Base-by-base conservation (phyloP, 2,113 vertebrate species). In the Rhinogobius similis region DNA sequence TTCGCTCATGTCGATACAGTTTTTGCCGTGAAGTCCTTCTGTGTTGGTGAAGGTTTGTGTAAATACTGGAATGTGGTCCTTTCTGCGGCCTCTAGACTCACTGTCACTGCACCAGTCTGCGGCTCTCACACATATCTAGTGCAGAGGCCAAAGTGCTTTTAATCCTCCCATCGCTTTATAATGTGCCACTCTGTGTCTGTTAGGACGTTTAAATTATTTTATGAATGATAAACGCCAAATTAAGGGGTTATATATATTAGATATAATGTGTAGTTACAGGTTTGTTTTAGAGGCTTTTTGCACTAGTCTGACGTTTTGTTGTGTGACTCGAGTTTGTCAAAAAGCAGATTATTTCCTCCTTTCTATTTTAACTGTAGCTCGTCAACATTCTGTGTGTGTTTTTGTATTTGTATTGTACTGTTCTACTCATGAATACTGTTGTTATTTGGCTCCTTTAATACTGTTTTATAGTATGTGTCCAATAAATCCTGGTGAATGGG, bases 391-490 rank as follows among this genome's bases (percentile, higher is more conserved):
- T 89, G 91, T 93, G 90, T 32, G 90, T 91, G 89, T 92, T 91
- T 93, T 94, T 93, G 87, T 93, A 93, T 92, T 93, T 92, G 91
- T 92, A 93, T 92, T 88, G 93, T 94, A 91, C 76, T 92, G 92
- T 94, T 93, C 82, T 87, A 93, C 90, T 93, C 91, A 83, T 88
- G 89, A 88, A 91, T 87, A 92, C 85, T 87, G 88, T 93, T 92
- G 92, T 93, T 92, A 90, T 90, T 86, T 86, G 89, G 89, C 91
- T 94, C 89, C 92, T 94, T 94, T 94, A 94, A 93, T 94, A 94
- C 93, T 91, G 92, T 94, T 94, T 94, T 94, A 93, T 94, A 94
- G 93, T 94, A 93, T 89, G 91, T 94, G 93, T 94, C 84, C 91
- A 94, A 93, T 93, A 93, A 94, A 90, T 90, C 89, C 92, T 87